Conservation (phyloP, 2,888 invertebrate genomes). For the Tillus elongatus region DNA sequence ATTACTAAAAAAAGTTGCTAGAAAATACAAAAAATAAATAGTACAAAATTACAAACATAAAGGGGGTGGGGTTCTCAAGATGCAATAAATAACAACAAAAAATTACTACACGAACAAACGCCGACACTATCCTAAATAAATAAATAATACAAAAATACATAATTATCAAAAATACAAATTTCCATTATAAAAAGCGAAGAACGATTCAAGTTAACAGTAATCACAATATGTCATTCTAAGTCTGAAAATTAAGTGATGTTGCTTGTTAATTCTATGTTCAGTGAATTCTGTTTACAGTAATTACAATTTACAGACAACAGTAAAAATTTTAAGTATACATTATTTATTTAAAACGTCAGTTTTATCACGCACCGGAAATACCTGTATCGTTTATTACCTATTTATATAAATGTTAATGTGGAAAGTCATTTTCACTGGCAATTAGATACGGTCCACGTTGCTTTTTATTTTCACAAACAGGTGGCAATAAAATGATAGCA, state of each 20-base stretch:
- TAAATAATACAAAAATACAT: conserved; percentile 33
- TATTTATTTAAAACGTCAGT: conserved; percentile 22
- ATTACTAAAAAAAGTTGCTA: background rate
- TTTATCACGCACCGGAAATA: conserved; percentile 37
- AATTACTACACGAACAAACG: conserved; percentile 19
- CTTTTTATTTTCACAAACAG: too few relatives aligned
- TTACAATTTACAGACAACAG: conserved; percentile 31
- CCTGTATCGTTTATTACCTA: conserved; percentile 29
- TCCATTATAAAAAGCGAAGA: conserved; percentile 22
- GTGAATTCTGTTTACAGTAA: conserved; percentile 20
- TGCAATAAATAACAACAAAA: conserved; percentile 16
- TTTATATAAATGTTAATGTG: too few relatives aligned
- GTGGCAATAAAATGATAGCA: too few relatives aligned
- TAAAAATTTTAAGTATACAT: conserved; percentile 34
- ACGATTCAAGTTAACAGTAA: conserved; percentile 22
- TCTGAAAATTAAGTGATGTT: conserved; percentile 27
- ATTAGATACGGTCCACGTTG: too few relatives aligned
- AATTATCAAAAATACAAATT: conserved; percentile 39
- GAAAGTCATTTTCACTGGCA: too few relatives aligned
- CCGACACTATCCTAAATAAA: conserved; percentile 33
- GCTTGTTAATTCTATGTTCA: conserved; percentile 8
- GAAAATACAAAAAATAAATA: conserved; percentile 13
- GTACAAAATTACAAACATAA: conserved; percentile 10
- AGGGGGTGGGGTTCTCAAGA: conserved; percentile 5
- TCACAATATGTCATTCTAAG: conserved; percentile 27